Conservation (phyloP, 2,888 invertebrate species). For the Eristalis arbustorum region DNA sequence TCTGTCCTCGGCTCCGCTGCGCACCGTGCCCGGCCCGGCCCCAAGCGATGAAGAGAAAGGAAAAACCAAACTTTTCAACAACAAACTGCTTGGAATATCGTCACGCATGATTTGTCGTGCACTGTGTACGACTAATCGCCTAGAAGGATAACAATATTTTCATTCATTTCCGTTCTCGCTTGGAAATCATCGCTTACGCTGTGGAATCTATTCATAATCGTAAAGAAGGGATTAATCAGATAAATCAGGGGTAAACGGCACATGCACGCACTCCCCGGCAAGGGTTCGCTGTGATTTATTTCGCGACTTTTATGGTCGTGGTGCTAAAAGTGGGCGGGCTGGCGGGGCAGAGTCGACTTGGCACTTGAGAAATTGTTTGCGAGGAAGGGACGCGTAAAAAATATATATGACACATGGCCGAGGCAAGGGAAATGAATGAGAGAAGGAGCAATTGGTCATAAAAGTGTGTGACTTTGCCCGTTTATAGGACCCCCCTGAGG, state of each 20-base stretch:
- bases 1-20: not conserved
- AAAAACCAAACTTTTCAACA: conserved; percentile 15
- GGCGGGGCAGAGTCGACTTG: not conserved
- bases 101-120: conserved; percentile 51
- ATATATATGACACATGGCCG: conserved; percentile 52
- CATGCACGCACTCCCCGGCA: not conserved
- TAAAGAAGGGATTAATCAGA: conserved; percentile 69
- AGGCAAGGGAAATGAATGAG: not conserved
- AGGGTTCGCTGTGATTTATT: conserved; percentile 61
- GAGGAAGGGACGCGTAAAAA: conserved; percentile 54
- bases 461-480: not conserved
- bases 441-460: not conserved
- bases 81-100: conserved; percentile 6
- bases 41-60: too few species aligned
- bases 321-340: conserved; percentile 29
- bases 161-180: conserved; percentile 5
- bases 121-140: conserved; percentile 58
- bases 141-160: conserved; percentile 55
- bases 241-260: conserved; percentile 55
- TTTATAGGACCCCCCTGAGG: not conserved
- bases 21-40: too few species aligned
- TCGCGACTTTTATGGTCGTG: conserved; percentile 47
- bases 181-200: conserved; percentile 43
- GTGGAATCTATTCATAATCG: conserved; percentile 65
- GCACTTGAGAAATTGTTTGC: conserved; percentile 26